Evolutionary conservation across 2,888 invertebrate genomes (phyloP), one percentile per base, ranked within the genome.

Genomic region (Gymnocheta viridis): DNA sequence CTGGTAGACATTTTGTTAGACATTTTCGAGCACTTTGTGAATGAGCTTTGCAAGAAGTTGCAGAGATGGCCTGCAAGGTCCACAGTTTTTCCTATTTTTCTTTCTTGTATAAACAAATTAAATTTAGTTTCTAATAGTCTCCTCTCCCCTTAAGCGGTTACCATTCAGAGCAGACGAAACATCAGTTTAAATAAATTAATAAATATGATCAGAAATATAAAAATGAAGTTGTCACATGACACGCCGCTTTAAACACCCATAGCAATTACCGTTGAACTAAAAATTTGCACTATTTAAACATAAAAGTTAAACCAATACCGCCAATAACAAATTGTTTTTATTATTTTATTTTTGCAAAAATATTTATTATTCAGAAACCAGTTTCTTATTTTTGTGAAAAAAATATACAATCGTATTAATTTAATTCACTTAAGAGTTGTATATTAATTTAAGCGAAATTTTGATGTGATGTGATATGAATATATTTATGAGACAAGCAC

Each of bases 391-490:
- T n/a, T 47, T 19, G 19, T 4, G 7, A 47, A 19, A 47, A 54
- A 54, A 29, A 29, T 7, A 29, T 17, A 14, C 32, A 7, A 14
- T 29, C 9, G 2, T 12, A 27, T 54, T 27, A 54, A 6, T 56
- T 17, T 29, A 64, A n/a, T n/a, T n/a, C 17, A 29, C n/a, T 44
- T 7, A 44, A 29, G 17, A 32, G 12, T 44, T 66, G 12, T 66
- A 1, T 66, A 10, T 66, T 49, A 14, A 32, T 49, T 49, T 29
- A 2, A n/a, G n/a, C n/a, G n/a, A n/a, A n/a, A n/a, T n/a, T n/a
- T n/a, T n/a, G n/a, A 49, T 47, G 32, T 35, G 49, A 49, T 67
- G 66, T 49, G 66, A 49, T 49, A n/a, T 67, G 66, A 67, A 49
- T 67, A 22, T 35, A 67, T 66, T 66, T 66, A 29, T 44, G 27